Conservation (phyloP, 1,140 invertebrate species). For the Maniola jurtina region DNA sequence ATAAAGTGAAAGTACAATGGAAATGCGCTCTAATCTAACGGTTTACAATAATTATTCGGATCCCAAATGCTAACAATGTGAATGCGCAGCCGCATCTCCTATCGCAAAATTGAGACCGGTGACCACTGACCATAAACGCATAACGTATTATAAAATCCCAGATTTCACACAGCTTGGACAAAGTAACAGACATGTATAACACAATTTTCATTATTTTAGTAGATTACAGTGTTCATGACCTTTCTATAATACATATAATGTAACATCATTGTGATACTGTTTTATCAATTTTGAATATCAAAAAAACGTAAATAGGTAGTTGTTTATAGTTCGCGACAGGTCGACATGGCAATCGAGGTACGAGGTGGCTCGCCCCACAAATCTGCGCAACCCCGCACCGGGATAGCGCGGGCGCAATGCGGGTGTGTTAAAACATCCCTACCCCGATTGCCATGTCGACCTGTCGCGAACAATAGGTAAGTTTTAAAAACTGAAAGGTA, state of each 20-base stretch:
- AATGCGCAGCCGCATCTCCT: constrained; percentile 29
- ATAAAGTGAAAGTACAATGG: constrained; percentile 25
- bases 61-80: constrained; percentile 23
- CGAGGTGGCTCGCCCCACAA: no score
- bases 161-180: not conserved
- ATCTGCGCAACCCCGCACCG: no score
- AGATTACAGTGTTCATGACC: not conserved
- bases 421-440: no score
- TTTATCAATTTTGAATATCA: not conserved
- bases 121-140: not conserved
- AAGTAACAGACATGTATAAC: not conserved
- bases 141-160: constrained; percentile 5
- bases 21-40: constrained; percentile 25
- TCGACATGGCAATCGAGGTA: no score
- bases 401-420: no score
- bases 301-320: no score
- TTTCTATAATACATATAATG: not conserved
- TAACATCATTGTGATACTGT: not conserved
- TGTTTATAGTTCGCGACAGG: no score
- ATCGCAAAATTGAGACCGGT: constrained; percentile 4
- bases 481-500: no score
- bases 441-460: no score
- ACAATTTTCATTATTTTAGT: no score
- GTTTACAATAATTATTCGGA: constrained; percentile 16
- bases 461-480: no score